Base-by-base conservation (phyloP, 2,888 invertebrate species). In the Lacanobia wlatinum region DNA sequence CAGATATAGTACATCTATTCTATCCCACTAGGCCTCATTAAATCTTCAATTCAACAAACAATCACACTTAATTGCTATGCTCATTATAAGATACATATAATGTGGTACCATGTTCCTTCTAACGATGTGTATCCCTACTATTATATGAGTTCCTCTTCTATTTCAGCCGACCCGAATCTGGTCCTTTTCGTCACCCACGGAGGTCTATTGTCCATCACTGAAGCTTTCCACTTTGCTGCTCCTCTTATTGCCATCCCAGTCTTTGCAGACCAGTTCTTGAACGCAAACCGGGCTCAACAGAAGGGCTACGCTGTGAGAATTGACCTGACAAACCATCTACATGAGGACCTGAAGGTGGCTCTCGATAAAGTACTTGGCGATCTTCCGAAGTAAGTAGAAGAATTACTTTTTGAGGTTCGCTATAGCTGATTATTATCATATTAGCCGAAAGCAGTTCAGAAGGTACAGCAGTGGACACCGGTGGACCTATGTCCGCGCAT, bases 161-260 rank as follows among this genome's bases (percentile, higher is more conserved):
- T 81, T 89, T 1, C 86, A 93, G 93, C 89, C 34, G 93, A 93
- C 66, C 87, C 87, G 0, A 93, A 93, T 34, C 84, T 88, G 59
- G 16, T 88, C 0, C 78, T 93, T 0, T 93, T 93, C 60, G 88
- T 93, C 34, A 90, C 92, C 0, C 93, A 93, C 71, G 93, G 93
- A 7, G 94, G 93, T 16, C 79, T 90, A 0, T 83, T 93, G 0
- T 93, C 94, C 0, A 60, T 88, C 0, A 90, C 87, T 1, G 94
- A 93, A 48, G 83, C 92, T 2, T 34, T 92, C 1, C 87, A 90
- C 58, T 91, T 88, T 50, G 92, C 89, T 10, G 86, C 89, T 0
- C 93, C 94, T 3, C 75, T 91, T 0, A 89, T 94, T 18, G 87
- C 88, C 14, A 86, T 94, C 7, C 94, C 94, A 8, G 84, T 90